These are phyloP conservation scores for human DNA, from an alignment of 2,113 vertebrate species.

Conservation along the genomic window DNA sequence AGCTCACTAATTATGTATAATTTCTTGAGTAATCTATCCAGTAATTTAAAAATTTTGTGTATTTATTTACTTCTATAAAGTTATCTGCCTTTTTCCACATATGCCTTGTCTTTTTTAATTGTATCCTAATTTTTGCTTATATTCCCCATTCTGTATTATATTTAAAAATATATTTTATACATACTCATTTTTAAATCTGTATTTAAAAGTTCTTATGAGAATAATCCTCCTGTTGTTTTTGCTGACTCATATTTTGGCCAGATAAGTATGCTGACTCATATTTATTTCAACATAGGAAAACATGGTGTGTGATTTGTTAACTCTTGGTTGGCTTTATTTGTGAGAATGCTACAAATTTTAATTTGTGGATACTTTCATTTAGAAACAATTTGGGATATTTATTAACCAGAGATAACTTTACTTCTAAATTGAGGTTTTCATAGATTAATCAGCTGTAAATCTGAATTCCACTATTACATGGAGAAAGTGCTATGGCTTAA, in stretches of 20 bases:
- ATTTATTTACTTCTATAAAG: neutral
- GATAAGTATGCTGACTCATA: no score
- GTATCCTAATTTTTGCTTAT: neutral
- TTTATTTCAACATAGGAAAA: no score
- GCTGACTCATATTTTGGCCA: neutral
- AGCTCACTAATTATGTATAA: neutral
- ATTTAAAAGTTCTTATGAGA: neutral
- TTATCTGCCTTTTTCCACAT: neutral
- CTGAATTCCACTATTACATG: neutral
- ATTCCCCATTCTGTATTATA: neutral
- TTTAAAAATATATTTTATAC: neutral
- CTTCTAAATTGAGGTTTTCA: neutral
- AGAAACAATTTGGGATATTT: neutral
- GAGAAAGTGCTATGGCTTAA: neutral
- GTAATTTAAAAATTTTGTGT: neutral
- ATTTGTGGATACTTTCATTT: neutral
- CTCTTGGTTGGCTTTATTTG: neutral
- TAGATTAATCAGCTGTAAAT: neutral
- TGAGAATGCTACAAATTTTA: neutral
- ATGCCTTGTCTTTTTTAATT: neutral
- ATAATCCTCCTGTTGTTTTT: neutral
- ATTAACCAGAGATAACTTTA: neutral
- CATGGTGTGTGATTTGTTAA: neutral
- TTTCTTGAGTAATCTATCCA: neutral
- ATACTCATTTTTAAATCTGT: neutral